phyloP scores from a whole-genome alignment of 30 jellyfish, hydroid and myxozoan genomes.

The Aurelia coerulea region DNA sequence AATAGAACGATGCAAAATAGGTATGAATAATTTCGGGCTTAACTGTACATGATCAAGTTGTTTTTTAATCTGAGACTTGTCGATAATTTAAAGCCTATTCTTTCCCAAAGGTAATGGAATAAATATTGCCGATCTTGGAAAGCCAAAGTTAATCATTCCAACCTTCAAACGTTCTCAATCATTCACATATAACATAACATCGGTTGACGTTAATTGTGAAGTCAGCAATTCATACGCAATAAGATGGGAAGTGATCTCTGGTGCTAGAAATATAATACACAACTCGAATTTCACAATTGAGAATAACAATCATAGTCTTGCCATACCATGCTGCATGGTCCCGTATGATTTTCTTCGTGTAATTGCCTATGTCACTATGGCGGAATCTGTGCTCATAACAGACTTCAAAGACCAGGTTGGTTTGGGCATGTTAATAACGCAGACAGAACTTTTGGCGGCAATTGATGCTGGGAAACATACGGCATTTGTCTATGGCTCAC shows the following conservation, averaged over 20 bases:
- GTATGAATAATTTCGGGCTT: too few relatives aligned
- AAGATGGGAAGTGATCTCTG: constrained; percentile 20
- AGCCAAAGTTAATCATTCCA: too few relatives aligned
- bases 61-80: too few relatives aligned
- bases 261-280: constrained; percentile 2
- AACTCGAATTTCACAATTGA: background rate
- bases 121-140: too few relatives aligned
- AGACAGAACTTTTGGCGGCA: constrained; percentile 22
- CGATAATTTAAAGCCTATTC: too few relatives aligned
- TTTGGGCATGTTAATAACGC: background rate
- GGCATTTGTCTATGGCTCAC: too few relatives aligned
- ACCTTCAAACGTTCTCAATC: constrained; percentile 12
- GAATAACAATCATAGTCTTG: constrained; percentile 10
- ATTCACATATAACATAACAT: constrained; percentile 8
- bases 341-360: constrained; percentile 11
- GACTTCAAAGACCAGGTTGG: background rate
- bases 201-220: constrained; percentile 32
- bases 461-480: too few relatives aligned
- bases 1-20: too few relatives aligned
- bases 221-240: constrained; percentile 6
- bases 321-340: constrained; percentile 35
- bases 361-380: constrained; percentile 14
- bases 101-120: too few relatives aligned
- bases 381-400: background rate
- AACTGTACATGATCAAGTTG: too few relatives aligned